Evolutionary conservation across 2,113 vertebrate species (phyloP), one percentile per base, ranked within the genome.

Genomic region (Struthidea cinerea): DNA sequence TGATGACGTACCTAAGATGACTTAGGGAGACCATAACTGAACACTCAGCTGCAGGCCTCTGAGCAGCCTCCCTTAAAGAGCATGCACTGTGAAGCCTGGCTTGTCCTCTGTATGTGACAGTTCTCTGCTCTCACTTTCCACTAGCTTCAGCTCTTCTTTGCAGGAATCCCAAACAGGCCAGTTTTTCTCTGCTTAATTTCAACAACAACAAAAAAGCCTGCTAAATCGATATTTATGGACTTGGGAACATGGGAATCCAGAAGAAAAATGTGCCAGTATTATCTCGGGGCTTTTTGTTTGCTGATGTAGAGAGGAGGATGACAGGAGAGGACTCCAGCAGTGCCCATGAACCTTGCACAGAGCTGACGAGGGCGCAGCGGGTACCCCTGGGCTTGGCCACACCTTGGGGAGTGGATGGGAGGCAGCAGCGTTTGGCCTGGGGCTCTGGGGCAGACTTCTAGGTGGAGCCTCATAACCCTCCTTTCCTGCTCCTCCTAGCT

Each of bases 361-460:
- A 90, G 89, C 94, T 93, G 94, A 87, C 57, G 0, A 84, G 35
- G 91, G n/a, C 0, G 4, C 5, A 0, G 59, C 0, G 13, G 13
- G 35, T 60, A n/a, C 7, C 2, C 0, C 60, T 2, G 9, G 60
- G 41, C 50, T 89, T 19, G 80, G 91, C 91, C 74, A 1, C 95
- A 94, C 91, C 91, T 70, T 76, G 32, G 61, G 85, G 87, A 96
- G 89, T 41, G 77, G 74, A 91, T 56, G 89, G 44, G 11, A 94
- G 74, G 74, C 49, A 89, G 74, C 77, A 80, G 78, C 19, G 0
- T 83, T 94, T 61, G 67, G 53, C 91, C 89, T 11, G 35, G 23
- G 70, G 94, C 93, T 95, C 82, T 94, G 49, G 87, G 70, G 63
- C 91, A 95, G 74, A 42, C 87, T 93, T 74, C 63, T 69, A 76